Evolutionary conservation across 1,140 invertebrate species (phyloP).

Genomic region (Drosophila tsacasi): DNA sequence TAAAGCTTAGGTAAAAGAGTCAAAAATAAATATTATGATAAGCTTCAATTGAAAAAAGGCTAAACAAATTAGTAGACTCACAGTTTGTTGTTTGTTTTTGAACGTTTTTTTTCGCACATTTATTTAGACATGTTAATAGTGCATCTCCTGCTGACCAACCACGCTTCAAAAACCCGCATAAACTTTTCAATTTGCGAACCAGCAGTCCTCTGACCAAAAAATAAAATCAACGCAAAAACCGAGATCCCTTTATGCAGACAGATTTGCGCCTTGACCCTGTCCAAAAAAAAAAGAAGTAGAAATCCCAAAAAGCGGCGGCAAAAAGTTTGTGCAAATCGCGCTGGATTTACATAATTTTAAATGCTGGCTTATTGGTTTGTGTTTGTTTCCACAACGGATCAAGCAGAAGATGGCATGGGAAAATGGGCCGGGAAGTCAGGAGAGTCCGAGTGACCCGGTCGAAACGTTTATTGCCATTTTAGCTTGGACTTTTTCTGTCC

Average conservation of each 20-base stretch:
- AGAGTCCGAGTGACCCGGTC: conserved; percentile 60
- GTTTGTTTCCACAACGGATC: conserved; percentile 65
- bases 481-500: conserved; percentile 39
- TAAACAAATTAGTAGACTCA: conserved; percentile 12
- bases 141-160: background rate
- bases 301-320: conserved; percentile 24
- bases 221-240: conserved; percentile 39
- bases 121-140: conserved; percentile 42
- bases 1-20: background rate
- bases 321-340: conserved; percentile 77
- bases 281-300: conserved; percentile 5
- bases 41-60: background rate
- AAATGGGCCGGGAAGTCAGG: conserved; percentile 48
- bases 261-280: conserved; percentile 72
- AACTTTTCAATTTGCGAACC: conserved; percentile 75
- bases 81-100: conserved; percentile 1
- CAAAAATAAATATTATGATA: conserved; percentile 9
- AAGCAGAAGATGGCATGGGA: conserved; percentile 18
- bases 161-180: conserved; percentile 9
- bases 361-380: conserved; percentile 76
- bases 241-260: conserved; percentile 63
- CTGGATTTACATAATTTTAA: conserved; percentile 77
- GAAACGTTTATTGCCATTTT: conserved; percentile 68
- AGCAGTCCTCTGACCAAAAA: conserved; percentile 28
- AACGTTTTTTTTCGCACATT: conserved; percentile 3